Conservation (phyloP, 2,888 invertebrate species). For the Drosophila paranaensis region DNA sequence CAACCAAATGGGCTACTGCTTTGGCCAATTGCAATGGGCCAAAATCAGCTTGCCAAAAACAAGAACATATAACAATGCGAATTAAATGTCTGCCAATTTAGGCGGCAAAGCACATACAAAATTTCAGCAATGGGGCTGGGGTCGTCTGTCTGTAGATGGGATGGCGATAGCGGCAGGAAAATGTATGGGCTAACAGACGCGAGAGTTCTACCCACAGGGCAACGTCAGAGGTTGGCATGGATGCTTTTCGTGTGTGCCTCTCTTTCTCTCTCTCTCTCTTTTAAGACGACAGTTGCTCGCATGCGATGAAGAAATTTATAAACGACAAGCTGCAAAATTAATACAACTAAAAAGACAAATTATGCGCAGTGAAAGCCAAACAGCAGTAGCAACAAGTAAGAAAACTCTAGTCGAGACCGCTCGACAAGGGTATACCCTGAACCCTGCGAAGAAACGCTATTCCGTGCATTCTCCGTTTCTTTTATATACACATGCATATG, state of each 20-base stretch:
- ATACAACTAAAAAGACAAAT: slow-evolving; percentile 76
- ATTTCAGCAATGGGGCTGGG: slow-evolving; percentile 23
- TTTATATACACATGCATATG: too few relatives aligned
- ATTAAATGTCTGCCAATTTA: slow-evolving; percentile 71
- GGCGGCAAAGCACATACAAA: slow-evolving; percentile 39
- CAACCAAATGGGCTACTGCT: slow-evolving; percentile 8
- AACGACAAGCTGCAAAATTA: slow-evolving; percentile 72
- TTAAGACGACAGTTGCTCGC: slow-evolving; percentile 37
- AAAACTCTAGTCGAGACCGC: too few relatives aligned
- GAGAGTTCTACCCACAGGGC: slow-evolving; percentile 46
- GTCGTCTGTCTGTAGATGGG: slow-evolving; percentile 29
- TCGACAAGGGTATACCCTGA: too few relatives aligned
- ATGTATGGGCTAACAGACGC: slow-evolving; percentile 66
- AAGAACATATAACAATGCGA: slow-evolving; percentile 27
- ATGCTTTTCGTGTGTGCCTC: slow-evolving; percentile 9
- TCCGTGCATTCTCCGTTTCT: too few relatives aligned
- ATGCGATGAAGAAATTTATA: slow-evolving; percentile 73
- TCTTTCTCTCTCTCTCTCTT: not conserved
- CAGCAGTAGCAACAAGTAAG: slow-evolving; percentile 39
- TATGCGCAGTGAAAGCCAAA: slow-evolving; percentile 75
- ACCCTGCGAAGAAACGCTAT: too few relatives aligned
- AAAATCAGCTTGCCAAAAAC: slow-evolving; percentile 60
- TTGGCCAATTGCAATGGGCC: slow-evolving; percentile 21
- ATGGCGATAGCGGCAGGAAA: slow-evolving; percentile 59
- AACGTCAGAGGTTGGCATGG: slow-evolving; percentile 16